A percentile compares a stretch with the other conserved stretches of the same genome.
Conservation (phyloP, 2,888 invertebrate genomes). For the Aphrophora alni region DNA sequence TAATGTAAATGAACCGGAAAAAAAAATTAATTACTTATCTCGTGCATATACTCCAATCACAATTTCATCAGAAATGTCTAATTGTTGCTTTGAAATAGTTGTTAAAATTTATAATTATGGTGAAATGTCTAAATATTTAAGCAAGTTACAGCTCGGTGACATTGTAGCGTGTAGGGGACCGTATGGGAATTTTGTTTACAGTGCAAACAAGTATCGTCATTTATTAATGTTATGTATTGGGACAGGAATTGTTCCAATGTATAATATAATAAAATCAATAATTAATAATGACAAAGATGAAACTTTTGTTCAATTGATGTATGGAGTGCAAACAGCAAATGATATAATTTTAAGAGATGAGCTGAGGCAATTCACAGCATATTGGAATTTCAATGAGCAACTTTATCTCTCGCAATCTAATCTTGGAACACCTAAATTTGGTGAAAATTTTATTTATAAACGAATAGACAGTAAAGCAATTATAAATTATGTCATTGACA, state of each 20-base stretch:
- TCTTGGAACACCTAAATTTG: not conserved
- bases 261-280: not conserved
- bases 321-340: not conserved
- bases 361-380: not conserved
- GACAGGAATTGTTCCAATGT: conserved; percentile 28
- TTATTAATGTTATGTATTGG: conserved; percentile 29
- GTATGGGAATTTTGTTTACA: conserved; percentile 22
- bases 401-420: not conserved
- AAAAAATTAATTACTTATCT: not conserved
- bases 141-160: not conserved
- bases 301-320: conserved; percentile 21
- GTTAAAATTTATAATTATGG: conserved; percentile 24
- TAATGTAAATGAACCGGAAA: not conserved
- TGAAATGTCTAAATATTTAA: conserved; percentile 15
- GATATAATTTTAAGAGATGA: conserved; percentile 23
- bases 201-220: conserved; percentile 11
- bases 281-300: conserved; percentile 25
- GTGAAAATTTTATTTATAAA: conserved; percentile 13
- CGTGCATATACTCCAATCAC: conserved; percentile 24
- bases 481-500: conserved; percentile 1
- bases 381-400: conserved; percentile 24
- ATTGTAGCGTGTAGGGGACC: conserved; percentile 23
- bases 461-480: conserved; percentile 3
- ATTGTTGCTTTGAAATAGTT: conserved; percentile 30
- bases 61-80: not conserved